phyloP scores from a whole-genome alignment of 92 coral and sea anemone species.

The Pocillopora meandrina region DNA sequence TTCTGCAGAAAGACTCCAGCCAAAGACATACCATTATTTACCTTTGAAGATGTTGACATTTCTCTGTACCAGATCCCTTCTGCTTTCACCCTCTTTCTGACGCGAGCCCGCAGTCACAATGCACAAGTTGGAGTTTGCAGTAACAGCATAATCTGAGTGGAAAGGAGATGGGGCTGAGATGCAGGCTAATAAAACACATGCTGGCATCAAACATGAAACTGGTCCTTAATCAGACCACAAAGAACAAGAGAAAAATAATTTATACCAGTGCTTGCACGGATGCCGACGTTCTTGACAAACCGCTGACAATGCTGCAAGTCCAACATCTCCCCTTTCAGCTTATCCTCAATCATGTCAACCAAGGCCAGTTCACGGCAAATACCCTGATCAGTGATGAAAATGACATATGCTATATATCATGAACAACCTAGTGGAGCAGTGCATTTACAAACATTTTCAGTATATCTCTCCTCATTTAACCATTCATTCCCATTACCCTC shows the following conservation, averaged over 20 bases:
- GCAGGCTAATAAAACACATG: neutral
- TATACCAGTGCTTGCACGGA: slow-evolving; percentile 46
- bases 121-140: slow-evolving; percentile 43
- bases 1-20: neutral
- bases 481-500: too few species aligned
- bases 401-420: neutral
- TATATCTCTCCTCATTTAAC: too few species aligned
- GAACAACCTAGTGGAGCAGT: neutral
- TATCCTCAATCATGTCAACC: slow-evolving; percentile 40
- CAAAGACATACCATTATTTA: slow-evolving; percentile 2
- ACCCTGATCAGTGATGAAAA: slow-evolving; percentile 17
- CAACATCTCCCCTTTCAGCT: slow-evolving; percentile 41
- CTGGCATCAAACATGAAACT: neutral
- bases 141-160: slow-evolving; percentile 36
- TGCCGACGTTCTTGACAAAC: slow-evolving; percentile 39
- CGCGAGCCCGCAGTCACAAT: slow-evolving; percentile 55
- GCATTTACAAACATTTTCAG: too few species aligned
- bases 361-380: slow-evolving; percentile 44
- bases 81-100: slow-evolving; percentile 49
- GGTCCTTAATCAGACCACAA: neutral
- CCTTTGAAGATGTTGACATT: slow-evolving; percentile 58
- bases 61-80: slow-evolving; percentile 59
- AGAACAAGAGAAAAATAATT: neutral
- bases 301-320: slow-evolving; percentile 53
- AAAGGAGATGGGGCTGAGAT: neutral